phyloP scores from a whole-genome alignment of 1,140 invertebrate species.

The Bombus superbus region DNA sequence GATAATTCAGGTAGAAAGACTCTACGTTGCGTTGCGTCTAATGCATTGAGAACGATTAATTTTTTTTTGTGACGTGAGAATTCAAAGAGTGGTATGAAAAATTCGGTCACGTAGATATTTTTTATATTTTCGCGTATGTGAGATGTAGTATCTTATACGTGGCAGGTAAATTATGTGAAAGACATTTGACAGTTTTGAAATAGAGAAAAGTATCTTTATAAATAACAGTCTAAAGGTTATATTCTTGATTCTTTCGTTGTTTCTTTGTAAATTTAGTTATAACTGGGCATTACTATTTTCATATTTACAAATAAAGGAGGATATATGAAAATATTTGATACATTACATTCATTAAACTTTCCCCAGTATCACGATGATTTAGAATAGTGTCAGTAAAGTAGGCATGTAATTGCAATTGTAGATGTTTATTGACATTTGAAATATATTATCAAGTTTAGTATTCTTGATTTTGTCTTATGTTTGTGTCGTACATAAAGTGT shows the following conservation, averaged over 20 bases:
- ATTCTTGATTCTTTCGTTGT: conserved; percentile 12
- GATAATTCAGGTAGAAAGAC: conserved; percentile 26
- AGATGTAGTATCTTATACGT: background rate
- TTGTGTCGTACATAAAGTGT: background rate
- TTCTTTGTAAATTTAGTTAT: background rate
- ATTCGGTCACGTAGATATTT: background rate
- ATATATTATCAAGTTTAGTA: background rate
- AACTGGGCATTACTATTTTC: background rate
- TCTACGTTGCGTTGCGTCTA: conserved; percentile 14
- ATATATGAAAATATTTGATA: background rate
- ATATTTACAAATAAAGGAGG: background rate
- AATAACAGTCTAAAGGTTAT: conserved; percentile 23
- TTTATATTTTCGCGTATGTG: background rate
- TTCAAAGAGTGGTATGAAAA: background rate
- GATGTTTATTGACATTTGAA: background rate
- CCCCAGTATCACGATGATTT: background rate
- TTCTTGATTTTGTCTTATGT: background rate
- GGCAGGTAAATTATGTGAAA: conserved; percentile 16
- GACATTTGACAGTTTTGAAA: background rate
- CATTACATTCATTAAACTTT: conserved; percentile 1
- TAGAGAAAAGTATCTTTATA: background rate
- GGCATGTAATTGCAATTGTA: background rate
- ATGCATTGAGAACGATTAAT: background rate
- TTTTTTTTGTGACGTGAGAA: background rate
- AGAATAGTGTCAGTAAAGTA: background rate